Base-by-base conservation (phyloP, 2,113 vertebrate species). In the Gymnobelideus leadbeateri region DNA sequence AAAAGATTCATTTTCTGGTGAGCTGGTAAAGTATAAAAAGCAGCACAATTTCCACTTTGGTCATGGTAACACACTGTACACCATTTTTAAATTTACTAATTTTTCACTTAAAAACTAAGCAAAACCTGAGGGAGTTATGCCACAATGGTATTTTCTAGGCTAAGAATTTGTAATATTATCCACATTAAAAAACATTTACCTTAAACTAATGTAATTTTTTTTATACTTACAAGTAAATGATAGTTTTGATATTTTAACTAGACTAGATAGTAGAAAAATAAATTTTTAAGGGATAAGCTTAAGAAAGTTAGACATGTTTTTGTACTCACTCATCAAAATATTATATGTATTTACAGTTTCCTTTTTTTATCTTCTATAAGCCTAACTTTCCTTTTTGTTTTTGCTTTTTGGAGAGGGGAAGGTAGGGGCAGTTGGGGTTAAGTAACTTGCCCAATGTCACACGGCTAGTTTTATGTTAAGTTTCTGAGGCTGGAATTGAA, bases 81-180 rank as follows among this genome's bases (percentile, higher is more conserved):
- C 11, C 28, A 31, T 28, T 68, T 68, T 37, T 54, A 54, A 23
- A 11, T 51, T 55, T 23, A 55, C 53, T 54, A 26, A 92, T 25
- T 55, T 95, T 96, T 93, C 43, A 11, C 93, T 96, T 54, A 46
- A 94, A 92, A 93, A 92, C 37, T 77, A 90, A 92, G 50, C 95
- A 54, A 95, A 94, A 94, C 43, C 19, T 53, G 89, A 92, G 49
- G 68, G 92, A 92, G 24, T 92, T 95, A n/a, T 47, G 31, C 19
- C 90, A 1, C 92, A 57, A 23, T 53, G 37, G 37, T 54, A 52
- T 94, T 94, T 91, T 93, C 68, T 11, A 25, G 68, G 51, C 92
- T 95, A 16, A 24, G 91, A 43, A 14, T 57, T 57, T 57, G 8
- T 84, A 77, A 53, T 94, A 92, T 92, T 14, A 47, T 68, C 11